These are phyloP conservation scores for Drosophila nebulosa DNA, from an alignment of 1,140 invertebrate species.

Conservation along the genomic window DNA sequence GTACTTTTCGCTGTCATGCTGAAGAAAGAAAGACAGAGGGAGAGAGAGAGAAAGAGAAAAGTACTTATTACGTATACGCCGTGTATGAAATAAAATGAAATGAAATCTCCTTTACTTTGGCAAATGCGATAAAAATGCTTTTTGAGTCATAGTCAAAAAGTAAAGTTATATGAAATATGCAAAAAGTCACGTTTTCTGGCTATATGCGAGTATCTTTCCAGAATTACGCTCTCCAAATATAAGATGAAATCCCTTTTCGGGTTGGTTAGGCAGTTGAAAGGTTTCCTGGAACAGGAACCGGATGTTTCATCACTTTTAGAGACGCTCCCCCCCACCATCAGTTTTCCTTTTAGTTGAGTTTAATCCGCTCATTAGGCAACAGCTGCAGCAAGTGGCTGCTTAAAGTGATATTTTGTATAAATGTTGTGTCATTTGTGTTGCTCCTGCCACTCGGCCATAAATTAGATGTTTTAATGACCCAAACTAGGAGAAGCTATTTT, in stretches of 20 bases:
- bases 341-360: conserved; percentile 25
- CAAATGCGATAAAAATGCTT: neutral
- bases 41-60: neutral
- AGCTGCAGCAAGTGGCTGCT: conserved; percentile 61
- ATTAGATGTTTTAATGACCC: conserved; percentile 35
- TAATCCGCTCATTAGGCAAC: conserved; percentile 75
- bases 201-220: neutral
- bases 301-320: too few relatives aligned
- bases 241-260: neutral
- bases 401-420: conserved; percentile 69
- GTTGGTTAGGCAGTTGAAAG: neutral
- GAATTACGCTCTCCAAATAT: conserved; percentile 5
- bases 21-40: too few relatives aligned
- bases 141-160: neutral
- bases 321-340: too few relatives aligned
- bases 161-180: neutral
- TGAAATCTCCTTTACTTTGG: neutral
- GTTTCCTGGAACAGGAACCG: neutral
- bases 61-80: conserved; percentile 14
- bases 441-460: conserved; percentile 13
- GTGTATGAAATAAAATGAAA: neutral
- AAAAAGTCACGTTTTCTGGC: neutral
- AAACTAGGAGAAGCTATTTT: neutral
- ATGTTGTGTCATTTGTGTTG: conserved; percentile 37
- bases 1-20: neutral